A percentile compares a stretch with the other conserved stretches of the same genome.
Conservation (phyloP, 2,797 vertebrate species). For the Microcaecilia unicolor region DNA sequence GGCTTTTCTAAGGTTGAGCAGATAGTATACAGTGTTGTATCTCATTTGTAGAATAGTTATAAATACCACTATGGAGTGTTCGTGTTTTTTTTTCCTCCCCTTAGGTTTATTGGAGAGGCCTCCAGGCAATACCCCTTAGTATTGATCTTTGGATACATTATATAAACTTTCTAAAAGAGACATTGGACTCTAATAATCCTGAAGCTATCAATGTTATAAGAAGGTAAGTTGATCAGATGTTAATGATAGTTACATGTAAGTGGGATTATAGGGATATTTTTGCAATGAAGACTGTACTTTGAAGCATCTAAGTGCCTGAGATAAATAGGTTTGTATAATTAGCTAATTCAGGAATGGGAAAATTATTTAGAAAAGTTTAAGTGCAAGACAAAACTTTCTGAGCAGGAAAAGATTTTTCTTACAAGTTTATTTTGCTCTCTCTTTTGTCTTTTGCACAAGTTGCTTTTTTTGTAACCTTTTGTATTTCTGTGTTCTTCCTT, state of each 20-base stretch:
- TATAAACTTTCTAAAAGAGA: conserved; percentile 89
- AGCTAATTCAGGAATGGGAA: too few relatives aligned
- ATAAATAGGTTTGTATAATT: too few relatives aligned
- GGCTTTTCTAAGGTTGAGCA: conserved; percentile 74
- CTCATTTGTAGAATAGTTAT: conserved; percentile 48
- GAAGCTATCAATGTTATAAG: conserved; percentile 79
- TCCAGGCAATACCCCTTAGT: conserved; percentile 95
- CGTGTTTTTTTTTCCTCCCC: conserved; percentile 46
- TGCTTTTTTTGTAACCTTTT: not conserved
- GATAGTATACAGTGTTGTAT: conserved; percentile 68
- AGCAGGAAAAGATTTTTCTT: too few relatives aligned
- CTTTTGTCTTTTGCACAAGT: not conserved
- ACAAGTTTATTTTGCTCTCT: not conserved
- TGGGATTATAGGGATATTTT: too few relatives aligned
- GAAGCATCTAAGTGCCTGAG: too few relatives aligned
- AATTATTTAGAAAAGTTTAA: too few relatives aligned
- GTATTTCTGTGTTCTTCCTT: not conserved
- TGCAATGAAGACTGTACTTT: too few relatives aligned
- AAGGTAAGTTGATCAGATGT: conserved; percentile 81
- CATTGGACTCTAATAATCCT: conserved; percentile 72
- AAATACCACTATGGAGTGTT: conserved; percentile 37
- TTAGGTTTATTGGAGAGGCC: conserved; percentile 91
- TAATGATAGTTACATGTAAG: too few relatives aligned
- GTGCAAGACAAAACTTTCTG: too few relatives aligned
- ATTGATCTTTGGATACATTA: conserved; percentile 98